Percentiles rank a stretch among this genome's conserved stretches.
Conservation (phyloP, 2,888 invertebrate genomes). For the Harpagoxenus sublaevis region DNA sequence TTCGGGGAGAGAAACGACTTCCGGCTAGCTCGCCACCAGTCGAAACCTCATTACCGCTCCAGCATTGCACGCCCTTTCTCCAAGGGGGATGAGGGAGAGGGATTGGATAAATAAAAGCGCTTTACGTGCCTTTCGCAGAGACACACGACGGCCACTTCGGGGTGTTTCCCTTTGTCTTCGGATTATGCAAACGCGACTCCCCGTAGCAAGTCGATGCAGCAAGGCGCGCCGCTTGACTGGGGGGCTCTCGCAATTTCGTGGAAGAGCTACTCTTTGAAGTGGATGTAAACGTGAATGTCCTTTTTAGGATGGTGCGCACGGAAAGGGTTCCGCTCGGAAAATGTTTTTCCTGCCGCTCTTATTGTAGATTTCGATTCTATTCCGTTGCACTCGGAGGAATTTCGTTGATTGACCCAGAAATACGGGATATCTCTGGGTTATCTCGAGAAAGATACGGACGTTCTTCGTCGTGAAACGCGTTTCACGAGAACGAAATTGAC, state of each 20-base stretch:
- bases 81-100: background rate
- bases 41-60: slow-evolving; percentile 54
- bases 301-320: slow-evolving; percentile 17
- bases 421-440: slow-evolving; percentile 18
- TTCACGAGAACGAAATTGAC: background rate
- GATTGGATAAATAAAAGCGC: slow-evolving; percentile 38
- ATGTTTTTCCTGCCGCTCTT: slow-evolving; percentile 17
- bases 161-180: slow-evolving; percentile 46
- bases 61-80: background rate
- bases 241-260: slow-evolving; percentile 32
- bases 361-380: slow-evolving; percentile 53
- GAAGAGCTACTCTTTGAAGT: slow-evolving; percentile 42
- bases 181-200: slow-evolving; percentile 55
- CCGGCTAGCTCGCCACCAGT: slow-evolving; percentile 42
- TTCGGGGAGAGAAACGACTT: slow-evolving; percentile 52
- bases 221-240: background rate
- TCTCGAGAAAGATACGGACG: background rate
- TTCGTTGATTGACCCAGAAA: slow-evolving; percentile 53
- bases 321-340: slow-evolving; percentile 28
- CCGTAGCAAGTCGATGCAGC: slow-evolving; percentile 13
- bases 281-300: slow-evolving; percentile 50
- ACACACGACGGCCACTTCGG: slow-evolving; percentile 21
- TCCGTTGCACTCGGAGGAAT: slow-evolving; percentile 37
- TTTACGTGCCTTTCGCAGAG: slow-evolving; percentile 36
- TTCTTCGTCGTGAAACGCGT: background rate